Evolutionary conservation across 2,113 vertebrate species (phyloP), one percentile per base, ranked within the genome.

Genomic region (Alouatta palliata): DNA sequence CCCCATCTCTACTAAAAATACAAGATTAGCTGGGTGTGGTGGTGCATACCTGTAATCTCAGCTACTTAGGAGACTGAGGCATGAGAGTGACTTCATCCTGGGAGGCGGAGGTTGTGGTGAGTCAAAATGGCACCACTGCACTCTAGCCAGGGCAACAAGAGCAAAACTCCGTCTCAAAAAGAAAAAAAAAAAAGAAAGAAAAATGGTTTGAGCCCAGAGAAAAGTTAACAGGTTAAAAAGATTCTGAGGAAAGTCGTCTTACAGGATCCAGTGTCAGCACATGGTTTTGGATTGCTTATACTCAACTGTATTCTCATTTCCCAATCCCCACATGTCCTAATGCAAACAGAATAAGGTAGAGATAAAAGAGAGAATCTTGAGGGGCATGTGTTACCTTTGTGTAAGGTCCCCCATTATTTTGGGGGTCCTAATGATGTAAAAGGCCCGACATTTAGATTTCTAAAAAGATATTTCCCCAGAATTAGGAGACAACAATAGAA

Each of bases 221-320:
- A 95, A 90, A 92, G 40, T 83, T 91, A 90, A 70, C 43, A 30
- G 35, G 27, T 54, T 47, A 85, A 76, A 54, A 86, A 66, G 30
- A 70, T 92, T 56, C 45, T 54, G 27, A 76, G n/a, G 52, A 79
- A 80, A 81, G 37, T 61, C 64, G 6, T 81, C 40, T 79, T 23
- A 6, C 32, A 75, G 37, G 64, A 45, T 5, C 54, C 27, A 16
- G 0, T 0, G 2, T 94, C 79, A 81, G 84, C 35, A 82, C 68
- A 5, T 93, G 82, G 76, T 32, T 90, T 96, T 88, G 58, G 52
- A 71, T 93, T 95, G 85, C 79, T 86, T 76, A 87, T 91, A 81
- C 9, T 87, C 61, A 81, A 81, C 23, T 92, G 52, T 75, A 70
- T 93, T n/a, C 56, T 91, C 32, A 82, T 81, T 90, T 96, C 75